These are phyloP conservation scores for Exephanes ischioxanthus DNA, from an alignment of 2,888 invertebrate species.

Conservation along the genomic window DNA sequence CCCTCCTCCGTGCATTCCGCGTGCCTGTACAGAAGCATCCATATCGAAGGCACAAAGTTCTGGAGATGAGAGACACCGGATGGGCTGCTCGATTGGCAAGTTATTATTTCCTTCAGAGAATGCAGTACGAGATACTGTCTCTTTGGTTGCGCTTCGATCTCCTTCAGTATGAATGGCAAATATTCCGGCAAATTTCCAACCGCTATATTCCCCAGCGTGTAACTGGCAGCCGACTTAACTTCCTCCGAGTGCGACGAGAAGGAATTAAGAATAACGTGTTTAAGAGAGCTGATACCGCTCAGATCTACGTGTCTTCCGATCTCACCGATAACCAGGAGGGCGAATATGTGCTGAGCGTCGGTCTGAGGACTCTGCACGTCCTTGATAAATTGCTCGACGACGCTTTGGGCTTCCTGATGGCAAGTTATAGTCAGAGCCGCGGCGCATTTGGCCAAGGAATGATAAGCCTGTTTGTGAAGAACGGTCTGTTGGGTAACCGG, in stretches of 20 bases:
- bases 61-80: conserved; percentile 86
- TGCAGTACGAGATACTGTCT: conserved; percentile 98
- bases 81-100: conserved; percentile 87
- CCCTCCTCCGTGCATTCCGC: conserved; percentile 99
- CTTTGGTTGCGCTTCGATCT: conserved; percentile 97
- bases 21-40: conserved; percentile 96
- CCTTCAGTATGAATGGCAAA: conserved; percentile 96
- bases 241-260: conserved; percentile 97
- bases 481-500: conserved; percentile 86
- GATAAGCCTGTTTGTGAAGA: conserved; percentile 93
- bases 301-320: conserved; percentile 97
- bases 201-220: conserved; percentile 97
- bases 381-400: conserved; percentile 89
- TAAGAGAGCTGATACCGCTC: conserved; percentile 90
- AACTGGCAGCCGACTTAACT: conserved; percentile 98
- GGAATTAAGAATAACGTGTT: conserved; percentile 93
- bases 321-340: conserved; percentile 97
- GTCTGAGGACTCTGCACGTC: conserved; percentile 90
- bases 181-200: conserved; percentile 97
- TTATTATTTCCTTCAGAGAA: conserved; percentile 96
- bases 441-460: conserved; percentile 98
- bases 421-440: conserved; percentile 96
- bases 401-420: conserved; percentile 89
- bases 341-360: conserved; percentile 96
- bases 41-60: conserved; percentile 93